These are phyloP conservation scores for Papilio helenus DNA, from an alignment of 1,140 invertebrate genomes.

Conservation along the genomic window DNA sequence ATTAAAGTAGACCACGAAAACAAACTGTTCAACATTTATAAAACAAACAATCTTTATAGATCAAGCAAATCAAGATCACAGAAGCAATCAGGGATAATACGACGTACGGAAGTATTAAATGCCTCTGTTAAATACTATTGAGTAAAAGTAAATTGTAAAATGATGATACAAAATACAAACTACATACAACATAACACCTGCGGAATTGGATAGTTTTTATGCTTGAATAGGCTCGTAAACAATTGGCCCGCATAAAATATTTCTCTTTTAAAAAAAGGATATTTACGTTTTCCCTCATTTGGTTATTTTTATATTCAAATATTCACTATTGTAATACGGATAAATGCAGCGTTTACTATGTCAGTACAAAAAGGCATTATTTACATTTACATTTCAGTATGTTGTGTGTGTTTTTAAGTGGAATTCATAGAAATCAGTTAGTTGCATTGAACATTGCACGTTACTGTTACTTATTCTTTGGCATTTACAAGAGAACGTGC, in stretches of 20 bases:
- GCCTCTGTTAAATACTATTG: no score
- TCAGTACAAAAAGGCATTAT: constrained; percentile 18
- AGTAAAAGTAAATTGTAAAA: no score
- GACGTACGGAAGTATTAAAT: no score
- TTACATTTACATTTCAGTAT: constrained; percentile 26
- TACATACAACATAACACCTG: background rate
- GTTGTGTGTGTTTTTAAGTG: constrained; percentile 31
- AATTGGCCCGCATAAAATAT: constrained; percentile 1
- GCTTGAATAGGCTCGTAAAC: background rate
- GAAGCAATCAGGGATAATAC: no score
- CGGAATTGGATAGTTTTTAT: constrained; percentile 8
- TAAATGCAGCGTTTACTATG: constrained; percentile 10
- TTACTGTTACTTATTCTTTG: constrained; percentile 41
- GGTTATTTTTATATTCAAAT: background rate
- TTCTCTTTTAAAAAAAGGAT: constrained; percentile 12
- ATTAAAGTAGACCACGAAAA: constrained; percentile 9
- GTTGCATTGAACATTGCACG: constrained; percentile 39
- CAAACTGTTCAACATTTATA: background rate
- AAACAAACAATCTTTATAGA: background rate
- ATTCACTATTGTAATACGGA: background rate
- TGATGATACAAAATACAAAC: no score
- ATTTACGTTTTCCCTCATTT: background rate
- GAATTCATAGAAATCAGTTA: constrained; percentile 37
- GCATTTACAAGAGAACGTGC: constrained; percentile 39
- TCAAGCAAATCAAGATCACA: background rate